These are phyloP conservation scores for Synergus umbraculus DNA, from an alignment of 2,888 invertebrate genomes.

Conservation along the genomic window DNA sequence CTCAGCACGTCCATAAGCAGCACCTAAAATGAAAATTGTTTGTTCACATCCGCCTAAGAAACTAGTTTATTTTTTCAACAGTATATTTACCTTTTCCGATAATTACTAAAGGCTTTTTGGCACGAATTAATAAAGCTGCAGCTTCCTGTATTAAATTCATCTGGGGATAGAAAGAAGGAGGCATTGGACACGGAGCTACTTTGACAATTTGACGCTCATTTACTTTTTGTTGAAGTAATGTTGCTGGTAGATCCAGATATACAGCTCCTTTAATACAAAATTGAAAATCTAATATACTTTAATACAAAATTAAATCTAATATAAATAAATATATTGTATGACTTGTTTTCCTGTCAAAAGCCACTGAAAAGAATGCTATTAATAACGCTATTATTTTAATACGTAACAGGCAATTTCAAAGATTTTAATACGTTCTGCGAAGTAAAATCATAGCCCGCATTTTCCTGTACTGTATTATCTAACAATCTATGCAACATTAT, in stretches of 20 bases:
- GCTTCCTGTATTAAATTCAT: conserved; percentile 85
- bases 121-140: conserved; percentile 83
- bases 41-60: too few species aligned
- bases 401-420: too few species aligned
- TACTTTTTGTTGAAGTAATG: conserved; percentile 82
- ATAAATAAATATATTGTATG: not conserved
- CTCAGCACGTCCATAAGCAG: conserved; percentile 90
- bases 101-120: conserved; percentile 91
- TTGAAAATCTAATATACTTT: too few species aligned
- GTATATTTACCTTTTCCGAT: conserved; percentile 86
- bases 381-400: too few species aligned
- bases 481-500: too few species aligned
- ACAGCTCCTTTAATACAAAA: conserved; percentile 79
- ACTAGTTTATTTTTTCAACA: conserved; percentile 15
- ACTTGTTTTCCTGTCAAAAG: too few species aligned
- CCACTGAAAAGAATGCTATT: too few species aligned
- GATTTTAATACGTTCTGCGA: too few species aligned
- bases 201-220: conserved; percentile 67
- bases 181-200: conserved; percentile 78
- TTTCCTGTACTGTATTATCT: not conserved
- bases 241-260: conserved; percentile 95
- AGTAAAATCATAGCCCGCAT: too few species aligned
- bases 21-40: conserved; percentile 78
- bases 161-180: conserved; percentile 86
- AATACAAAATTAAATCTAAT: conserved; percentile 1